Evolutionary conservation across 53 echinoderm and acorn worm genomes (phyloP).

Genomic region (Mesocentrotus franciscanus): DNA sequence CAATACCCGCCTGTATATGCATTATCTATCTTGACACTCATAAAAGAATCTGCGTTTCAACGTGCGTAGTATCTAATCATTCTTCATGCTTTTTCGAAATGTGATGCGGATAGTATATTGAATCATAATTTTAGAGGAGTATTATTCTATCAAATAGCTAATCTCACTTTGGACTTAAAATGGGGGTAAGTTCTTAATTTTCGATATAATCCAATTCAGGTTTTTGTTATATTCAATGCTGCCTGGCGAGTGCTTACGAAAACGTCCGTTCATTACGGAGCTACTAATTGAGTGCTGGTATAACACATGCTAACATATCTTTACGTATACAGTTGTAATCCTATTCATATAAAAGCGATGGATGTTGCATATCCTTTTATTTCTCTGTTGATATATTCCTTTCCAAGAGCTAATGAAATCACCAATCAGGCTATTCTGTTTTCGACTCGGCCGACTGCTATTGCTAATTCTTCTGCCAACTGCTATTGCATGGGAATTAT

Average conservation of each 20-base stretch:
- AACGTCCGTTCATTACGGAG: no score
- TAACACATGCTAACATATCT: no score
- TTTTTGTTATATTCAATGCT: neutral
- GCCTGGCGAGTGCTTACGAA: no score
- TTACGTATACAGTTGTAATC: no score
- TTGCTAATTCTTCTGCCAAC: neutral
- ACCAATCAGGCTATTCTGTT: neutral
- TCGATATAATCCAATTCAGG: neutral
- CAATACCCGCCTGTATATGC: neutral
- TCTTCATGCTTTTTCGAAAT: neutral
- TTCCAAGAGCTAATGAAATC: neutral
- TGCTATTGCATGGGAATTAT: neutral
- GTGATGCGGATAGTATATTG: neutral
- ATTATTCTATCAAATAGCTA: neutral
- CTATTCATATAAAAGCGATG: no score
- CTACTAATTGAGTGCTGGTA: no score
- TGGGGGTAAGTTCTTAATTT: neutral
- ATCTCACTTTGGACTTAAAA: neutral
- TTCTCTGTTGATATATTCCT: neutral
- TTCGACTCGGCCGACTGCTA: neutral
- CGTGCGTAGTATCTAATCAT: neutral
- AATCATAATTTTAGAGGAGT: neutral
- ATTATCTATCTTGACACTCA: neutral
- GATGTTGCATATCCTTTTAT: neutral
- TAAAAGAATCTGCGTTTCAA: neutral